phyloP scores from a whole-genome alignment of 1,140 invertebrate species.

The Sinonovacula constricta region DNA sequence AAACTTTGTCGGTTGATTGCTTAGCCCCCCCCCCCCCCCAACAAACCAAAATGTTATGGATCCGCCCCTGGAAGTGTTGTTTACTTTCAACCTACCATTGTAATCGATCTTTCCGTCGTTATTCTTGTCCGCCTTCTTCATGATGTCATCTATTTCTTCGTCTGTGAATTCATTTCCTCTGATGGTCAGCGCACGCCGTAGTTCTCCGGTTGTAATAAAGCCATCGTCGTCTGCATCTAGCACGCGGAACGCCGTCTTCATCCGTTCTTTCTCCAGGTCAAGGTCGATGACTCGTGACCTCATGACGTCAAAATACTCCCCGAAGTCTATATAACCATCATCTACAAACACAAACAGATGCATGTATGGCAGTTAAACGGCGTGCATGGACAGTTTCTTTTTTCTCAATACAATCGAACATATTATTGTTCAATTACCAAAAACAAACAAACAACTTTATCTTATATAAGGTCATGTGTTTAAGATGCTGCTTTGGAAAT shows the following conservation, averaged over 20 bases:
- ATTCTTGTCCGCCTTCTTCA: conserved; percentile 34
- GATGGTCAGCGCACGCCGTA: conserved; percentile 1
- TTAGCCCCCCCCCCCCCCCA: too few species aligned
- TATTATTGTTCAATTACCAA: too few species aligned
- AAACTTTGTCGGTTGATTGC: too few species aligned
- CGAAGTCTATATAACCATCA: conserved; percentile 41
- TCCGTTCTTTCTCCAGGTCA: conserved; percentile 34
- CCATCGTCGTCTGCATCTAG: conserved; percentile 77
- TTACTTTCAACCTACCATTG: conserved; percentile 28
- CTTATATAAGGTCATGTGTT: too few species aligned
- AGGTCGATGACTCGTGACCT: conserved; percentile 15
- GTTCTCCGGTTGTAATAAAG: conserved; percentile 21
- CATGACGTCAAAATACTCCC: conserved; percentile 42
- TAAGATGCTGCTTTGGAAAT: too few species aligned
- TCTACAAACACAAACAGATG: conserved; percentile 33
- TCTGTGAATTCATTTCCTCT: conserved; percentile 19
- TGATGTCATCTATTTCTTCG: conserved; percentile 21
- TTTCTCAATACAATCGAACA: too few species aligned
- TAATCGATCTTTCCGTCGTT: conserved; percentile 46
- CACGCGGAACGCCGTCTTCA: conserved; percentile 47
- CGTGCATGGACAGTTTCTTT: too few species aligned
- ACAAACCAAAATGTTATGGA: too few species aligned
- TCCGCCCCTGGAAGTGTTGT: too few species aligned
- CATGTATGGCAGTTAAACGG: too few species aligned
- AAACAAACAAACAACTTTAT: too few species aligned